phyloP scores from a whole-genome alignment of 2,888 invertebrate genomes.

The Junonia oenone region DNA sequence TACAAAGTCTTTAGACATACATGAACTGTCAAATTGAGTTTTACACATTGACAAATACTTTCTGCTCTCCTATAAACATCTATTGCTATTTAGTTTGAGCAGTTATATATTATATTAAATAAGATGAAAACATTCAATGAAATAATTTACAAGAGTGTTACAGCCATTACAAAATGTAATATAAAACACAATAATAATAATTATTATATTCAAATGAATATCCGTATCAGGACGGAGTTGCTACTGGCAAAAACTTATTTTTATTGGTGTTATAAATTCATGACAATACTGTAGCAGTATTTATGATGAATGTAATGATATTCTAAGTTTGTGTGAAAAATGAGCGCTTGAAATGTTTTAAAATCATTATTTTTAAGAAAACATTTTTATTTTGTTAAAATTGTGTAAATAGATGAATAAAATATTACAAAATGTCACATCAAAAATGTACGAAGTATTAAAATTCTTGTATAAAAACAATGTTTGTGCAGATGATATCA shows the following conservation, averaged over 20 bases:
- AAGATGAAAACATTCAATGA: neutral
- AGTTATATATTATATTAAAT: neutral
- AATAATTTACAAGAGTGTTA: neutral
- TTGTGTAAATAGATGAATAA: slow-evolving; percentile 29
- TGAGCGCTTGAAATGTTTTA: slow-evolving; percentile 18
- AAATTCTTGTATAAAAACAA: slow-evolving; percentile 59
- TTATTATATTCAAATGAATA: slow-evolving; percentile 39
- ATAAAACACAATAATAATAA: neutral
- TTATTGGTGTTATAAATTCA: slow-evolving; percentile 60
- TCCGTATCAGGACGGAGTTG: slow-evolving; percentile 63
- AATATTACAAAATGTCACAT: slow-evolving; percentile 53
- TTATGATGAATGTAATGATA: slow-evolving; percentile 20
- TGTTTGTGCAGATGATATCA: slow-evolving; percentile 35
- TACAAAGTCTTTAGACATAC: slow-evolving; percentile 34
- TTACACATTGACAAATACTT: neutral
- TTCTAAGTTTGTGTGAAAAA: slow-evolving; percentile 11
- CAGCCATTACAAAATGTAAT: slow-evolving; percentile 1
- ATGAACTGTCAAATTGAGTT: slow-evolving; percentile 13
- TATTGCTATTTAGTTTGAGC: neutral
- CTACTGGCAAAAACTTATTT: slow-evolving; percentile 54
- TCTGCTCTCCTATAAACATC: neutral
- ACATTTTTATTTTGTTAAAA: slow-evolving; percentile 9
- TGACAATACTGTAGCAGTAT: slow-evolving; percentile 37
- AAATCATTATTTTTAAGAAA: slow-evolving; percentile 18
- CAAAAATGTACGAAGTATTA: slow-evolving; percentile 64